These are phyloP conservation scores for Anneissia japonica DNA, from an alignment of 35 echinoderm and acorn worm genomes.

Conservation along the genomic window DNA sequence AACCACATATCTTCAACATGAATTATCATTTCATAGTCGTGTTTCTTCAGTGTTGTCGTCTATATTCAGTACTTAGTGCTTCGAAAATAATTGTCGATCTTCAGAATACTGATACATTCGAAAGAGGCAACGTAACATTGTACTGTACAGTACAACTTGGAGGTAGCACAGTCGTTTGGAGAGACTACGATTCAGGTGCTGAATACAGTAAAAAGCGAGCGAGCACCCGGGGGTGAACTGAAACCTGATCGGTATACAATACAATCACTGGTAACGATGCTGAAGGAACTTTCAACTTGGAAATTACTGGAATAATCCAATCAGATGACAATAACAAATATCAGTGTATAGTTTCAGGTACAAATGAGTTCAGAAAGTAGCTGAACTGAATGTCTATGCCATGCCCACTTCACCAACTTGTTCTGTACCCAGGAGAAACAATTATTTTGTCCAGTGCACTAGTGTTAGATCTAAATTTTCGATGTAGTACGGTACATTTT, in stretches of 20 bases:
- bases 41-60: neutral
- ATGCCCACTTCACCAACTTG: neutral
- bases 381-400: neutral
- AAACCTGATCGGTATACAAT: neutral
- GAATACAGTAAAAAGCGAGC: neutral
- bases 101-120: neutral
- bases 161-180: neutral
- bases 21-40: neutral
- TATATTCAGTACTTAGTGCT: neutral
- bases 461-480: too few relatives aligned
- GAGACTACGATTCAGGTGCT: neutral
- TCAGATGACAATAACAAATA: neutral
- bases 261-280: neutral
- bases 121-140: neutral
- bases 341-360: neutral
- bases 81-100: neutral
- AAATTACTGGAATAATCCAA: neutral
- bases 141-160: neutral
- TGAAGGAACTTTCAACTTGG: neutral
- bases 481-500: too few relatives aligned
- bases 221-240: neutral
- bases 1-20: neutral
- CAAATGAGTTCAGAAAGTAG: neutral
- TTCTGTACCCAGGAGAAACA: too few relatives aligned
- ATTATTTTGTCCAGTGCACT: too few relatives aligned